A percentile compares a stretch with the other conserved stretches of the same genome.
Evolutionary conservation across 2,888 invertebrate species (phyloP).

Genomic region (Sericinus montela): DNA sequence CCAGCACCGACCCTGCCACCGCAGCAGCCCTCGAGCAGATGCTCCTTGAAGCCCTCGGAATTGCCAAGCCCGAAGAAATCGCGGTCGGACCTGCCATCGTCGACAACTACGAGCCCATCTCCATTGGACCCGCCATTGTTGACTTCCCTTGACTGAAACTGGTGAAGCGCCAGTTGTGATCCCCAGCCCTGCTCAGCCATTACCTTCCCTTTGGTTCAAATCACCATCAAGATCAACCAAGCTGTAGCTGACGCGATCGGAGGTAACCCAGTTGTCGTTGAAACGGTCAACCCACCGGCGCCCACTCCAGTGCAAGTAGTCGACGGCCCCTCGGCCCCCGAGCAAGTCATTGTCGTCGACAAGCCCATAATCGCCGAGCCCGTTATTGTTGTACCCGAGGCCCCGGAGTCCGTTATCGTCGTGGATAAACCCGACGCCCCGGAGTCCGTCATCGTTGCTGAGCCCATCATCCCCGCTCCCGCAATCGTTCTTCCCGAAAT

Average conservation of each 20-base stretch:
- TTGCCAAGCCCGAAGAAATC: conserved; percentile 1
- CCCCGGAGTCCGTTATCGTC: conserved; percentile 10
- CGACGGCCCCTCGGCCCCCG: not conserved
- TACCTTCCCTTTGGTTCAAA: conserved; percentile 27
- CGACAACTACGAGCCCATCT: conserved; percentile 13
- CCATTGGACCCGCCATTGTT: conserved; percentile 22
- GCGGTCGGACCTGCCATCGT: conserved; percentile 18
- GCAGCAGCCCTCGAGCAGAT: conserved; percentile 33
- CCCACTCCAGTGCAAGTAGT: conserved; percentile 14
- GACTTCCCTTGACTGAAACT: conserved; percentile 2
- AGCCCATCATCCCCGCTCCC: conserved; percentile 2
- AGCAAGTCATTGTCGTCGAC: conserved; percentile 3
- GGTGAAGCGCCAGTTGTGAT: not conserved
- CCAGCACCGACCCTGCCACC: conserved; percentile 37
- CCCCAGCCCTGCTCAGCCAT: conserved; percentile 17
- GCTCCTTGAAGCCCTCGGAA: conserved; percentile 27
- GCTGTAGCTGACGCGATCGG: not conserved
- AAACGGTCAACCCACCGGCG: not conserved
- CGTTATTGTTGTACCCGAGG: conserved; percentile 10
- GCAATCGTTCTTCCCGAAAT: conserved; percentile 9
- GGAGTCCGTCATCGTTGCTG: too few species aligned
- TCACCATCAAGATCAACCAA: conserved; percentile 28
- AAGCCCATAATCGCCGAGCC: conserved; percentile 2
- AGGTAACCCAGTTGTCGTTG: conserved; percentile 1
- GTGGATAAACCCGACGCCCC: too few species aligned